Base-by-base conservation (phyloP, 2,888 invertebrate species). In the Anticlea derivata region DNA sequence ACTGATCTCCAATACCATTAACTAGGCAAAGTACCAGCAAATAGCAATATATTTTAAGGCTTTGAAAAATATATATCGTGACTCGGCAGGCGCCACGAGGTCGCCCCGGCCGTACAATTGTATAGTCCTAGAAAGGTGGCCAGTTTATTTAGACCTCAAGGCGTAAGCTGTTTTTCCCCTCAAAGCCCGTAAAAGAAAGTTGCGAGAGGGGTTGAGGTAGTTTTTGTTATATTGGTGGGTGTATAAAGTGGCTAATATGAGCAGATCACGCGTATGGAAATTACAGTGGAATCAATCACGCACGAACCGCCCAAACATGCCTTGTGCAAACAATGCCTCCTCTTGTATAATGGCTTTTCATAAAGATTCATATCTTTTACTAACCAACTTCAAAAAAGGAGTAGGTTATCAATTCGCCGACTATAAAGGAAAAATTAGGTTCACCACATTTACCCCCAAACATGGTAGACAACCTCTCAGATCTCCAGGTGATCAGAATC, bases 241-340 rank as follows among this genome's bases (percentile, higher is more conserved):
- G 68, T 76, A 76, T 77, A 82, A 81, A 84, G 81, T 84, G 80
- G 86, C 83, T 87, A 87, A 88, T 88, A 84, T 81, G 84, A 83
- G 75, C 80, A 75, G 80, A 84, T 76, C 87, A 87, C 86, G 87
- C 86, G 86, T 89, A 89, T 87, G 89, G 86, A 89, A 89, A 89
- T 89, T 86, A 86, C 85, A 79, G 81, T 80, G 75, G 75, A 88
- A 89, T 89, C 88, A 89, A 89, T 89, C 89, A 88, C 86, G 86
- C 87, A 88, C 86, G 86, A 82, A 80, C 77, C 73, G 70, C 75
- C 80, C 75, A 83, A 86, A 86, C 80, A 83, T 80, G 73, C 69
- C 72, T 69, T 72, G 68, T 80, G 85, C 80, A 83, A 83, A 84
- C 80, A 81, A 82, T 77, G 75, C 66, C 65, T 50, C 73, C 74